phyloP scores from a whole-genome alignment of 2,888 invertebrate genomes.

The Unio delphinus region DNA sequence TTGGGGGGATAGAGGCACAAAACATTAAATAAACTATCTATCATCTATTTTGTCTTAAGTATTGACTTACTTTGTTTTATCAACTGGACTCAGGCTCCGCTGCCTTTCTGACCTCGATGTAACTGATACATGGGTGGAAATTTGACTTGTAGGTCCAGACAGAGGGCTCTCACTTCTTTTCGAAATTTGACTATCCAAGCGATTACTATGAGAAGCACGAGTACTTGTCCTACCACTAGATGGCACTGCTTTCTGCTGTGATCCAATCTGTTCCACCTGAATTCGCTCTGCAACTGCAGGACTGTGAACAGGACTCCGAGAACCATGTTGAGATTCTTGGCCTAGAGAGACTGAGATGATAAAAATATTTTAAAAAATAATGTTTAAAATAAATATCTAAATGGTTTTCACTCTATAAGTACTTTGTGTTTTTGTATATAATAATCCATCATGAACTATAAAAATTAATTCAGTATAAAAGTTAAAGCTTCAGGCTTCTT shows the following conservation, averaged over 20 bases:
- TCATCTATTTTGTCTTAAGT: too few species aligned
- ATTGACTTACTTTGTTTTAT: slow-evolving; percentile 23
- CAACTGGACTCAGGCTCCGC: slow-evolving; percentile 30
- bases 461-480: too few species aligned
- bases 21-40: too few species aligned
- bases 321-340: slow-evolving; percentile 10
- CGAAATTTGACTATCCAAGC: too few species aligned
- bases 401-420: too few species aligned
- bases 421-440: too few species aligned
- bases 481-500: too few species aligned
- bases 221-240: slow-evolving; percentile 7
- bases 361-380: too few species aligned
- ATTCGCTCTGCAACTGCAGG: background rate
- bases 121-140: background rate
- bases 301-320: slow-evolving; percentile 7
- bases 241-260: background rate
- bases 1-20: too few species aligned
- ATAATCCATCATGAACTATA: too few species aligned
- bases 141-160: slow-evolving; percentile 15
- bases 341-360: too few species aligned
- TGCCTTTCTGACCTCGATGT: slow-evolving; percentile 20
- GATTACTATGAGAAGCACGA: slow-evolving; percentile 1
- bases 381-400: too few species aligned
- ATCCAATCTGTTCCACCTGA: background rate
- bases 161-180: slow-evolving; percentile 14